phyloP scores from a whole-genome alignment of 2,888 invertebrate genomes.

The Patella ulyssiponensis region DNA sequence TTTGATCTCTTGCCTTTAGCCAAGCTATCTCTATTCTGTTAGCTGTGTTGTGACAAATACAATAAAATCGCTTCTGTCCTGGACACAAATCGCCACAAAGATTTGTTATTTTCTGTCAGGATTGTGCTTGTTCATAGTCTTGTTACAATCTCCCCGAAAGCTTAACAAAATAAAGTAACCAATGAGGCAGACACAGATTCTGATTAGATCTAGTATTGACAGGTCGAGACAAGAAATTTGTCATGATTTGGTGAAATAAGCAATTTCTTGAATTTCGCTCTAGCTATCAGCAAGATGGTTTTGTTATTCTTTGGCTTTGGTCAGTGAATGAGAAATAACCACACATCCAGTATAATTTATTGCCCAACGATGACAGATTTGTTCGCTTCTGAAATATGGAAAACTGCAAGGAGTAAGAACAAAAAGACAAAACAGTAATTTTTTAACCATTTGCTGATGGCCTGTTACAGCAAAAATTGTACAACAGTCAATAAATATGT shows the following conservation, averaged over 20 bases:
- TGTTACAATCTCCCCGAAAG: constrained; percentile 8
- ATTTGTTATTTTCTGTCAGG: constrained; percentile 11
- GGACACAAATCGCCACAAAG: constrained; percentile 4
- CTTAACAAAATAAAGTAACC: not conserved
- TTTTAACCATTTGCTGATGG: too few relatives aligned
- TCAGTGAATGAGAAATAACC: not conserved
- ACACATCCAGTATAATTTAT: too few relatives aligned
- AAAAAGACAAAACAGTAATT: too few relatives aligned
- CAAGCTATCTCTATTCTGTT: not conserved
- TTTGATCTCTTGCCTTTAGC: constrained; percentile 12
- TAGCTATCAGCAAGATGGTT: not conserved
- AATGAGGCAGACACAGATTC: not conserved
- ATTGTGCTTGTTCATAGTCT: not conserved
- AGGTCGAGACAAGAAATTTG: not conserved
- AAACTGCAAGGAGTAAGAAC: too few relatives aligned
- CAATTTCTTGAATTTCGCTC: not conserved
- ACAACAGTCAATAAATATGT: too few relatives aligned
- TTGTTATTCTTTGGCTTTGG: constrained; percentile 12
- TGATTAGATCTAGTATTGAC: constrained; percentile 1
- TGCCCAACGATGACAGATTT: too few relatives aligned
- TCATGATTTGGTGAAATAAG: constrained; percentile 12
- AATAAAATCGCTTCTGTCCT: not conserved
- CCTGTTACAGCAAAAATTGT: too few relatives aligned
- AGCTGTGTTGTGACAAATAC: constrained; percentile 2
- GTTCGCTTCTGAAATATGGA: too few relatives aligned